Evolutionary conservation across 2,113 vertebrate species (phyloP).

Genomic region (Zapus hudsonius): DNA sequence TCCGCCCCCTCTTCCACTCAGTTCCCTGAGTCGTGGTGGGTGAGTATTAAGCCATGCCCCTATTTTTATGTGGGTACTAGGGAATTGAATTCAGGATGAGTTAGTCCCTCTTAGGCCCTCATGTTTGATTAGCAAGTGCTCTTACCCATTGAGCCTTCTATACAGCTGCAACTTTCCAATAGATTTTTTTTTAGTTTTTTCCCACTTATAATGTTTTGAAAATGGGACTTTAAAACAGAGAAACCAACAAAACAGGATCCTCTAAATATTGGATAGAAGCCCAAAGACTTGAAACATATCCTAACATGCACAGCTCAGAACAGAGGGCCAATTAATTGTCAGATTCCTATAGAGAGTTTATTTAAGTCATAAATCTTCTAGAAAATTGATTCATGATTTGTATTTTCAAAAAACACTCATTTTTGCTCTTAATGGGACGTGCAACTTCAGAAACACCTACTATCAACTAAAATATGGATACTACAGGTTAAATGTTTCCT

Average conservation of each 20-base stretch:
- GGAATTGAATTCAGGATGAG: too few species aligned
- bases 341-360: neutral
- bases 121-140: too few species aligned
- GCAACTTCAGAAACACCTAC: conserved; percentile 25
- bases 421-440: conserved; percentile 2
- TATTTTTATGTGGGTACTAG: too few species aligned
- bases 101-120: too few species aligned
- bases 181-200: conserved; percentile 29
- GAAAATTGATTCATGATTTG: neutral
- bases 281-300: conserved; percentile 34
- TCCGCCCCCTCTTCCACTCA: too few species aligned
- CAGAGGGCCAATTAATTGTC: conserved; percentile 2
- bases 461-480: neutral
- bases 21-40: too few species aligned
- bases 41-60: too few species aligned
- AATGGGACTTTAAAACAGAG: conserved; percentile 16
- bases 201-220: conserved; percentile 20
- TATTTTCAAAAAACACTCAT: neutral
- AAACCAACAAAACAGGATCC: conserved; percentile 26
- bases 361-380: conserved; percentile 39
- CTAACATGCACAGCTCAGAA: conserved; percentile 21
- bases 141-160: too few species aligned
- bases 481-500: conserved; percentile 8
- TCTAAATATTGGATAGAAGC: conserved; percentile 22
- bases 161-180: too few species aligned